Evolutionary conservation across 30 jellyfish, hydroid and myxozoan species (phyloP).

Genomic region (Nemopilema nomurai): DNA sequence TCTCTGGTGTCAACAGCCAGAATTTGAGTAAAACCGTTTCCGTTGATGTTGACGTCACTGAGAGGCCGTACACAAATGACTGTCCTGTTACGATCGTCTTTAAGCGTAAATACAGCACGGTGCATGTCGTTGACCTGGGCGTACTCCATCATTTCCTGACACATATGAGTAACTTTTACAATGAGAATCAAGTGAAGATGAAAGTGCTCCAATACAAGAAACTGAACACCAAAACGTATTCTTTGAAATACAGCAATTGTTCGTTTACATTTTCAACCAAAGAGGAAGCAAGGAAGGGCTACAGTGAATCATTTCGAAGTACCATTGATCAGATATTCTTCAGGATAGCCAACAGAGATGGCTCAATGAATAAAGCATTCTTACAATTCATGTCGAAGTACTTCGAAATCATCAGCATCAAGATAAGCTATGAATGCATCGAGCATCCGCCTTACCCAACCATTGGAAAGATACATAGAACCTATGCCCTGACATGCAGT

Average conservation of each 20-base stretch:
- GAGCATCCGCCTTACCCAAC: conserved; percentile 82
- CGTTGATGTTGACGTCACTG: conserved; percentile 40
- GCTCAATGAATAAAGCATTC: conserved; percentile 12
- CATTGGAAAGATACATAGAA: conserved; percentile 6
- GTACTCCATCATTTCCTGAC: conserved; percentile 59
- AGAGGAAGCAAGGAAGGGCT: conserved; percentile 74
- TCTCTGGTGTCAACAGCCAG: conserved; percentile 80
- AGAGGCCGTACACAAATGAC: conserved; percentile 73
- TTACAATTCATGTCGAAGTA: conserved; percentile 26
- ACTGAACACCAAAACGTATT: conserved; percentile 24
- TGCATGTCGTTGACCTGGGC: conserved; percentile 44
- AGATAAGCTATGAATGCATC: conserved; percentile 76
- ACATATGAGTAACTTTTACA: conserved; percentile 54
- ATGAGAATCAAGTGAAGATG: conserved; percentile 48
- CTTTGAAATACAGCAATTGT: conserved; percentile 81
- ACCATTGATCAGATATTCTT: conserved; percentile 34
- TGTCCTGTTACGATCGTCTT: conserved; percentile 65
- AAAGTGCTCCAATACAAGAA: conserved; percentile 69
- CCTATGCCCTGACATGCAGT: conserved; percentile 68
- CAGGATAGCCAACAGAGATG: conserved; percentile 27
- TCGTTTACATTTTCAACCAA: conserved; percentile 70
- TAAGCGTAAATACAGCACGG: conserved; percentile 35
- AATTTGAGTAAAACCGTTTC: conserved; percentile 12
- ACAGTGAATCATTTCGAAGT: conserved; percentile 54
- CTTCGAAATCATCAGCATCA: conserved; percentile 37